Percentiles rank a stretch among this genome's conserved stretches.
phyloP scores from a whole-genome alignment of 1,140 invertebrate species.

The Drosophila melanica region DNA sequence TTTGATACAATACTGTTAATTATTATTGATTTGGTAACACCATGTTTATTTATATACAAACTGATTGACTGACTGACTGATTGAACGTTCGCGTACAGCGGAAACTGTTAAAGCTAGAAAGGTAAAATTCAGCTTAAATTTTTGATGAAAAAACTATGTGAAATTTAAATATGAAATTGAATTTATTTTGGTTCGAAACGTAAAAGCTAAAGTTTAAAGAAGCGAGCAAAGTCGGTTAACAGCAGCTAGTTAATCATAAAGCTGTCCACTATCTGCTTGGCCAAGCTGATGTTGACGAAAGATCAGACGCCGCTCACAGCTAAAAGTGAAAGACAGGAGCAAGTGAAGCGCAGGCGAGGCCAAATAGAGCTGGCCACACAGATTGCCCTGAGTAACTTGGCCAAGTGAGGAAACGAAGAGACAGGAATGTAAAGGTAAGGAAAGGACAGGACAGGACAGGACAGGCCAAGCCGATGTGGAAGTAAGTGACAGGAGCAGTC shows the following conservation, averaged over 20 bases:
- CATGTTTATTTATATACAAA: too few species aligned
- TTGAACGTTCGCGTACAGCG: too few species aligned
- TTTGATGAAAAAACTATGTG: too few species aligned
- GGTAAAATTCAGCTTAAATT: too few species aligned
- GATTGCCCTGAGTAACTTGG: constrained; percentile 14
- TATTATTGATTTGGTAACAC: too few species aligned
- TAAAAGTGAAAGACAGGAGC: constrained; percentile 48
- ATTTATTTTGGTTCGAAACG: too few species aligned
- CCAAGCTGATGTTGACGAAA: constrained; percentile 72
- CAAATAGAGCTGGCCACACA: constrained; percentile 5
- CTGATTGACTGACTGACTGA: too few species aligned
- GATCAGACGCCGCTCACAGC: constrained; percentile 75
- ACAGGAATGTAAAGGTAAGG: constrained; percentile 9
- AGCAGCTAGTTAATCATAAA: constrained; percentile 46
- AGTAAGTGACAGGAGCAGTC: constrained; percentile 50
- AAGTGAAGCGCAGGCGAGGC: constrained; percentile 14
- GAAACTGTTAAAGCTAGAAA: too few species aligned
- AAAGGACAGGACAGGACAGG: constrained; percentile 10
- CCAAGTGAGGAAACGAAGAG: constrained; percentile 26
- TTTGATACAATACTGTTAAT: too few species aligned
- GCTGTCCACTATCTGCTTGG: constrained; percentile 58
- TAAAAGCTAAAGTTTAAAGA: too few species aligned
- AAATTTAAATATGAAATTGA: too few species aligned
- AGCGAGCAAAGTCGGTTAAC: too few species aligned
- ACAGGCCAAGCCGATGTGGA: constrained; percentile 7